Base-by-base conservation (phyloP, 2,113 vertebrate genomes). In the Turdus rufiventris region DNA sequence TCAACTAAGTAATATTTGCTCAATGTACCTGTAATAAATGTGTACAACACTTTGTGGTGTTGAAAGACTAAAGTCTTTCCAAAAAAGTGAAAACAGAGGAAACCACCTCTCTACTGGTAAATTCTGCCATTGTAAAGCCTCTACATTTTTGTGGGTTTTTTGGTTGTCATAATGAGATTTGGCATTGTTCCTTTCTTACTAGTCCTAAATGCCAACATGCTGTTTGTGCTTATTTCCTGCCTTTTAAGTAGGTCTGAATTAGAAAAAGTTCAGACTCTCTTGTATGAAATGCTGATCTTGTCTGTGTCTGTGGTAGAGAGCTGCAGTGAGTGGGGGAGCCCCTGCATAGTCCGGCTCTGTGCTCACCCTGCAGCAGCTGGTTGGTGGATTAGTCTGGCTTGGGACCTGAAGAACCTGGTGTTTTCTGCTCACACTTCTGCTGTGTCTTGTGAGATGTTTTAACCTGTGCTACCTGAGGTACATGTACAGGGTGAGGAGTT, bases 301-400 rank as follows among this genome's bases (percentile, higher is more conserved):
- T 21, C 18, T n/a, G 0, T 54, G n/a, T 23, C 25, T 34, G 72
- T n/a, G 40, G 10, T 3, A 2, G 29, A 36, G 61, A 72, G 36
- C 66, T 50, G 12, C n/a, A 19, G 54, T 26, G 51, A 26, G 8
- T 3, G n/a, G 9, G 60, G 61, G 12, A 51, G 16, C 33, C 51
- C 23, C 20, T 0, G 0, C 1, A 0, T 26, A 8, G 42, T 5
- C 34, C 34, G 53, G 25, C 38, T 68, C n/a, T 29, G 7, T 5
- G 42, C 83, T 70, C 9, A 3, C 24, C 20, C 21, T 56, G 31
- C 31, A 33, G n/a, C 28, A 20, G 40, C 66, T 79, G n/a, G 0
- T 8, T 18, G 31, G 4, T 45, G 58, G 23, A 5, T 63, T 40
- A 11, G 42, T 18, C 54, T 91, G 1, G 0, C 34, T n/a, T 4